Conservation (phyloP, 2,797 vertebrate genomes). For the Hypotaenidia okinawae region DNA sequence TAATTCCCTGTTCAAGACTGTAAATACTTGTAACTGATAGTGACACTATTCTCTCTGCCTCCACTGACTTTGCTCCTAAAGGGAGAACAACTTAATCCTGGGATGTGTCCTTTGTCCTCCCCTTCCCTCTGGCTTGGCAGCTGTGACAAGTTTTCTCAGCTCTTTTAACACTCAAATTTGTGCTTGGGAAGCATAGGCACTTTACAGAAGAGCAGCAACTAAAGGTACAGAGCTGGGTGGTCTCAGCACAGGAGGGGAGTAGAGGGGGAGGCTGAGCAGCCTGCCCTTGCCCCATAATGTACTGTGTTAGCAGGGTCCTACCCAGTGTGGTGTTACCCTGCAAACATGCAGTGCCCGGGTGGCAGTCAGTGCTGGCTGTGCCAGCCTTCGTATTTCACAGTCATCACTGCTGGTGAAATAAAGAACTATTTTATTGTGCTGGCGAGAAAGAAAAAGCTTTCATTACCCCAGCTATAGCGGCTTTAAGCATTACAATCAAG, state of each 20-base stretch:
- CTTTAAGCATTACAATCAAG: background rate
- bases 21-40: constrained; percentile 7
- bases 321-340: background rate
- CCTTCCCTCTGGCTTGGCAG: background rate
- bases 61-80: background rate
- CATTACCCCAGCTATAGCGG: background rate
- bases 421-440: background rate
- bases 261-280: background rate
- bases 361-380: background rate
- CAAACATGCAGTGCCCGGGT: background rate
- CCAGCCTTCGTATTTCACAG: background rate
- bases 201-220: background rate
- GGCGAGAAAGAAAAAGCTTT: background rate
- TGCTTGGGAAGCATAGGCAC: background rate
- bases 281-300: background rate
- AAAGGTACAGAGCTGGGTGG: background rate
- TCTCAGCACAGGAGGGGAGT: background rate
- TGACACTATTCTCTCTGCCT: background rate
- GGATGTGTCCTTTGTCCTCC: background rate
- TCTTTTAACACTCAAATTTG: background rate
- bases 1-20: background rate
- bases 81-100: background rate
- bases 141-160: background rate
- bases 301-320: accelerated
- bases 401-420: background rate